phyloP scores from a whole-genome alignment of 1,140 invertebrate species.

The Uloborus diversus region DNA sequence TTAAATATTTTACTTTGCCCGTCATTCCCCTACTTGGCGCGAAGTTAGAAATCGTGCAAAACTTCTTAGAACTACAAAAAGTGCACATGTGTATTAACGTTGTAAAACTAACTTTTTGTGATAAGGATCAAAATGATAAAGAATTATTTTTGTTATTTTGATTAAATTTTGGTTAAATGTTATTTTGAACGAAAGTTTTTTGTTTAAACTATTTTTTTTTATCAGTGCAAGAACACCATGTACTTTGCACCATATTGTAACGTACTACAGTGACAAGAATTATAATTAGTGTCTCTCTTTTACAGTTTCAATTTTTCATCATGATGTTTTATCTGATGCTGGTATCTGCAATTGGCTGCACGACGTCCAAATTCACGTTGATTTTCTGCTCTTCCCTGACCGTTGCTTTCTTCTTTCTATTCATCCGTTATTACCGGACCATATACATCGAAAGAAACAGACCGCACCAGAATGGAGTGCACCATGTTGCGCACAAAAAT shows the following conservation, averaged over 20 bases:
- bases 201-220: neutral
- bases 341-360: conserved; percentile 11
- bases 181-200: neutral
- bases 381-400: neutral
- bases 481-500: no score
- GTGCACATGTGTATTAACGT: no score
- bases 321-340: conserved; percentile 19
- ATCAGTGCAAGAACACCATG: no score
- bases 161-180: neutral
- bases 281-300: neutral
- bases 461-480: neutral
- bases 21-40: no score
- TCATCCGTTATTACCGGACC: conserved; percentile 22
- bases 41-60: no score
- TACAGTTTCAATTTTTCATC: conserved; percentile 27
- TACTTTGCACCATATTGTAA: neutral
- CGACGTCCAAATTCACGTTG: conserved; percentile 5
- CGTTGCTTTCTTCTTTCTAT: conserved; percentile 22
- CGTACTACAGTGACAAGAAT: neutral
- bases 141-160: neutral
- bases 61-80: no score
- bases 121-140: neutral
- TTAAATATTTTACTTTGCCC: no score
- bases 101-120: neutral
- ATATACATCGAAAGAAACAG: neutral